Percentiles rank a stretch among this genome's conserved stretches.
Conservation (phyloP, 2,113 vertebrate genomes). For the Progne subis region DNA sequence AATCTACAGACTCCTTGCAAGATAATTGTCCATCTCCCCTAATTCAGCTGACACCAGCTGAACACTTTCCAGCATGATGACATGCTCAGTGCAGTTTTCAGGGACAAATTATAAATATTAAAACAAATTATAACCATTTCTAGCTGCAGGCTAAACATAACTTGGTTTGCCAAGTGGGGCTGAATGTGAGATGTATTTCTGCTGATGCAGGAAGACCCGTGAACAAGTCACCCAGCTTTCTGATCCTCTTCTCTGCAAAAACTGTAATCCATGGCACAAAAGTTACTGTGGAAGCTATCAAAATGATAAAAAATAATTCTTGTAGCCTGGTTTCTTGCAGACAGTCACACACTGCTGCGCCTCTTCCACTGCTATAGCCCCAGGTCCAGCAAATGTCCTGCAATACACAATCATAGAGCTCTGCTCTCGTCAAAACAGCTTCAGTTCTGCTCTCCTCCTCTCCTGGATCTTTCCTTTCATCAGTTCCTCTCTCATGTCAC, state of each 20-base stretch:
- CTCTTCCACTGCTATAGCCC: not conserved
- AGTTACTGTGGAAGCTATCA: not conserved
- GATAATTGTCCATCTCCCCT: not conserved
- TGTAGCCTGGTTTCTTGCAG: not conserved
- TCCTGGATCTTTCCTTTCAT: not conserved
- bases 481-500: not conserved
- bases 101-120: not conserved
- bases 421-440: not conserved
- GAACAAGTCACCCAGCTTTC: not conserved
- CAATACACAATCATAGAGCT: fast-evolving
- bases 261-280: not conserved
- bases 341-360: not conserved
- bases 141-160: conserved; percentile 5
- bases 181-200: not conserved
- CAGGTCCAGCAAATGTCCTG: not conserved
- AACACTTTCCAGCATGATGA: not conserved
- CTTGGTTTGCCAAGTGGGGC: not conserved
- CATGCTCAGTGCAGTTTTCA: not conserved
- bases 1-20: not conserved
- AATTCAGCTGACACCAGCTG: not conserved
- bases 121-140: conserved; percentile 11
- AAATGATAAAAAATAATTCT: not conserved
- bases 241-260: not conserved
- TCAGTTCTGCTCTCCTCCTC: not conserved
- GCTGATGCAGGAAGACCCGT: not conserved